These are phyloP conservation scores for Antitype chi DNA, from an alignment of 2,888 invertebrate genomes.

Conservation along the genomic window DNA sequence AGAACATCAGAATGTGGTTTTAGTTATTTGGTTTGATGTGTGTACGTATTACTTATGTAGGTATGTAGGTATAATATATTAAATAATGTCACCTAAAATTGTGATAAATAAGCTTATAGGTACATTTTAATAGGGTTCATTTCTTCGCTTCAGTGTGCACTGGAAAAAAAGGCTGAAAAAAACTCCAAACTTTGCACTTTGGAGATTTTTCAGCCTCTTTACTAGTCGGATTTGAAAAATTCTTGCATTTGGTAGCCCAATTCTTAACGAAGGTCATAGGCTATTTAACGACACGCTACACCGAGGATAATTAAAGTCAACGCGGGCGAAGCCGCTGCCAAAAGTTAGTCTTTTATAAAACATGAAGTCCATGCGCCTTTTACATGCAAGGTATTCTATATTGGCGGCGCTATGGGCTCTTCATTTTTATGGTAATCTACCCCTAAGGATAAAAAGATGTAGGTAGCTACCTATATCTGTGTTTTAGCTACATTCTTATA, in stretches of 20 bases:
- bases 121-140: background rate
- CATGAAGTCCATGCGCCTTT: slow-evolving; percentile 20
- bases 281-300: background rate
- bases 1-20: slow-evolving; percentile 43
- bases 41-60: background rate
- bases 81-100: background rate
- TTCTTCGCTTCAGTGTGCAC: background rate
- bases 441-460: slow-evolving; percentile 38
- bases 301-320: background rate
- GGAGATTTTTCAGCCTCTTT: too few species aligned
- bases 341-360: slow-evolving; percentile 29
- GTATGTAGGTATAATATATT: slow-evolving; percentile 1
- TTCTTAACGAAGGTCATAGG: background rate
- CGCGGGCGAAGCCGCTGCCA: background rate
- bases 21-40: slow-evolving; percentile 17
- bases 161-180: too few species aligned
- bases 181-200: too few species aligned
- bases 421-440: slow-evolving; percentile 53
- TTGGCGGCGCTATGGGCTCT: slow-evolving; percentile 45
- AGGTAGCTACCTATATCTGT: background rate
- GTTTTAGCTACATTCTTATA: slow-evolving; percentile 50
- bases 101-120: background rate
- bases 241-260: background rate
- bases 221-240: background rate
- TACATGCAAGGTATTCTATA: slow-evolving; percentile 44